Base-by-base conservation (phyloP, 2,797 vertebrate genomes). In the Cyclopterus lumpus region DNA sequence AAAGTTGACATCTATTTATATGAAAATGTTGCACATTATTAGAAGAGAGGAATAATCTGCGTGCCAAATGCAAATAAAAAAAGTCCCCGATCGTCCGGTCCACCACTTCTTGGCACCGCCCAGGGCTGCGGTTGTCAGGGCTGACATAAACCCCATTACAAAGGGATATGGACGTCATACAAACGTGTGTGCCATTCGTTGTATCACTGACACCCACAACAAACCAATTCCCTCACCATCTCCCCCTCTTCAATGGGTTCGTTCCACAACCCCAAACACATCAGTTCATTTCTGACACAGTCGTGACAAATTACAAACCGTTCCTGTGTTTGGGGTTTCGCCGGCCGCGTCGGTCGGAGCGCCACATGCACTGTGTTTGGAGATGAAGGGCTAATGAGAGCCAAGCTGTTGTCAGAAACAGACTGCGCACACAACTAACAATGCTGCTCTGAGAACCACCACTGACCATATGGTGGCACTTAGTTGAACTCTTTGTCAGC, bases 401-500 rank as follows among this genome's bases (percentile, higher is more conserved):
- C 89, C 84, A 82, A 93, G 86, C 73, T 81, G 85, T 76, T 86
- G 85, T 90, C 90, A 90, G 83, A 72, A 70, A 76, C 85, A 87
- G 80, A 84, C 53, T 36, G 58, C 48, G 49, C 75, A 79, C 72
- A 82, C 72, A 82, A 54, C 51, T 76, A 84, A 86, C 88, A 85
- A 79, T 72, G 48, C 73, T 67, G 38, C 71, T 69, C 72, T 60
- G 54, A 65, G 44, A 75, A 77, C 58, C 80, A 81, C 59, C 68
- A 18, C 42, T 78, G 88, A 90, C 91, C 94, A 95, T 93, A 94
- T 95, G 95, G 90, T 92, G 92, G 67, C 89, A 88, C 89, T 92
- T 92, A 89, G 79, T 53, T 86, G 83, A 93, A 91, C 88, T 75
- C 84, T 83, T 85, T 86, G 84, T 91, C 77, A 81, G 73, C 69